Evolutionary conservation across 2,888 invertebrate species (phyloP), one percentile per base, ranked within the genome.

Genomic region (Trichogramma evanescens): DNA sequence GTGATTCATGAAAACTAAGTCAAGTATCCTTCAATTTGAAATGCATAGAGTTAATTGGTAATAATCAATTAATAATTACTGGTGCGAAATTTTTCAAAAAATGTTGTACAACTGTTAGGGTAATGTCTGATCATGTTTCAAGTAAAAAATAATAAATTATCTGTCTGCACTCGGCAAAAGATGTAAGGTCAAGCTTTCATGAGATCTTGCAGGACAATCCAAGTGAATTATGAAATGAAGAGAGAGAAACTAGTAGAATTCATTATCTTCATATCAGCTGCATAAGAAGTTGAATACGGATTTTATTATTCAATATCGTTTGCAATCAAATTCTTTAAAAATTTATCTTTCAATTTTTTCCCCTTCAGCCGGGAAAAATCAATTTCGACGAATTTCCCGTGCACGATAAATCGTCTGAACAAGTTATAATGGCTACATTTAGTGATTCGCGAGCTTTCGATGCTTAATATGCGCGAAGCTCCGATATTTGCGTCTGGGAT

Each of bases 381-480:
- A 50, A 50, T 8, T 45, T 10, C 48, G 41, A 48, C 4, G 4
- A 41, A 5, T 54, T 40, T 26, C 26, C 26, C 26, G 26, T 26
- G 26, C 26, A 26, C 26, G 26, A 26, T 26, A 26, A 26, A 26
- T 26, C 26, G 26, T 2, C 26, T 26, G 26, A 26, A 26, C 26
- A 26, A 26, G 26, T 26, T 26, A 26, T 26, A 26, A 26, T 26
- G 26, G 26, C 26, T 26, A 26, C 26, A 26, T 26, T 26, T 26
- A 26, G 26, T 26, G 46, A 49, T 43, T 50, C 42, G 46, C 26
- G 54, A 54, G 43, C 41, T 50, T 43, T 45, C 49, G 55, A 52
- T 57, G 54, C 56, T 63, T 58, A 60, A 60, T 58, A 58, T 55
- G 59, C 56, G 54, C 44, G n/a, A 26, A 26, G 26, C 26, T 26